Evolutionary conservation across 2,113 vertebrate genomes (phyloP), one percentile per base, ranked within the genome.

Genomic region (Spea bombifrons): DNA sequence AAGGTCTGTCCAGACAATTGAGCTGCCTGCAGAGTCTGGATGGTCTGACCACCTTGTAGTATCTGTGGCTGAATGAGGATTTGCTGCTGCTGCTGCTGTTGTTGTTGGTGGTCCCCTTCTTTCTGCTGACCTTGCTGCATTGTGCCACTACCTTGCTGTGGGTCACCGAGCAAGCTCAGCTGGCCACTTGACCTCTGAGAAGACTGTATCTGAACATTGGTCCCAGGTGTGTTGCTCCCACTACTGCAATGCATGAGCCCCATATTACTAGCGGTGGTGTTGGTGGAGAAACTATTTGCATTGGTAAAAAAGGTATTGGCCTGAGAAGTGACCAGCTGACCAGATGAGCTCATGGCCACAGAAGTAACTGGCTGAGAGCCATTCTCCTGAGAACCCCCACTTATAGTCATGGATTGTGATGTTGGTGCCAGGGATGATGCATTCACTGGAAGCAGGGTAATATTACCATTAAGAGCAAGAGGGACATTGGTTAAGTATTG

Each of bases 401-500:
- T 92, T 69, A 92, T 65, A 0, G 92, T 91, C 53, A 92, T 84
- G 0, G 93, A 90, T 82, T 94, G 96, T 3, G 94, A 93, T 4
- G 93, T 94, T 81, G 91, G 84, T 3, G 95, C 93, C 86, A 94
- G 83, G 4, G 88, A 90, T 17, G 82, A 92, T 30, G 81, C 90
- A 73, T 93, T 95, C 75, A 99, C 92, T 0, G 97, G 97, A 81
- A 99, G 87, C 83, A 99, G 83, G 0, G 97, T 96, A 86, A 99
- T 97, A 86, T 98, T 98, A 75, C 96, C 96, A 30, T 98, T 98
- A 0, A 98, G 91, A 15, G 94, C 93, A 81, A 98, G 87, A 0
- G 96, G 97, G 88, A 99, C 93, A 63, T 98, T 99, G 81, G 96
- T 92, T 84, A 99, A 88, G 65, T 98, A 97, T 80, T 97, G 96